Conservation (phyloP, 2,797 vertebrate species). For the Botia almorhae region DNA sequence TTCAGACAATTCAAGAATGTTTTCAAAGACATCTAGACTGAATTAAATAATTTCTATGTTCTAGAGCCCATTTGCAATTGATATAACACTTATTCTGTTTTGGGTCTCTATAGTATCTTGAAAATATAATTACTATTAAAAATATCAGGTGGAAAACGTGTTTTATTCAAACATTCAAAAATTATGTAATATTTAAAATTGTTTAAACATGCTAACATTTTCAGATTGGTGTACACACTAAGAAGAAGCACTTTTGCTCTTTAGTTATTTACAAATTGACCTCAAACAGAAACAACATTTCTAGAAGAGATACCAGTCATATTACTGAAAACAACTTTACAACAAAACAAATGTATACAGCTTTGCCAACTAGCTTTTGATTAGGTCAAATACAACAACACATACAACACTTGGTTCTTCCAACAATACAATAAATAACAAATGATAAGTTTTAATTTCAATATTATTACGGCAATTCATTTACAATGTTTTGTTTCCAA, state of each 20-base stretch:
- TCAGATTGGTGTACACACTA: not conserved
- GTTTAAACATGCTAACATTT: not conserved
- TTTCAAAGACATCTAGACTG: too few relatives aligned
- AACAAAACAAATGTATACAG: not conserved
- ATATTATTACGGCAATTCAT: not conserved
- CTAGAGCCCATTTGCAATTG: too few relatives aligned
- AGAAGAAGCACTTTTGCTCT: too few relatives aligned
- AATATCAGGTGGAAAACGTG: not conserved
- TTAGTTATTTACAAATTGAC: too few relatives aligned
- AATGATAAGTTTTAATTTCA: not conserved
- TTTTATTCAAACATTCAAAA: not conserved
- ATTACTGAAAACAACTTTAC: not conserved
- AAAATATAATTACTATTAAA: too few relatives aligned
- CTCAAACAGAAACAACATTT: not conserved
- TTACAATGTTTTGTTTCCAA: not conserved
- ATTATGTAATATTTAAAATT: too few relatives aligned
- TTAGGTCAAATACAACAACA: not conserved
- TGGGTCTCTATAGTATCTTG: too few relatives aligned
- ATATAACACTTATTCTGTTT: too few relatives aligned
- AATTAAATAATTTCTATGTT: too few relatives aligned
- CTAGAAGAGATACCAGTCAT: too few relatives aligned
- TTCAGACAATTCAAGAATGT: not conserved
- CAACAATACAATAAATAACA: not conserved
- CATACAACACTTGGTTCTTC: not conserved
- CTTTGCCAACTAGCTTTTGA: not conserved